These are phyloP conservation scores for Noctua fimbriata DNA, from an alignment of 2,888 invertebrate species.

Conservation along the genomic window DNA sequence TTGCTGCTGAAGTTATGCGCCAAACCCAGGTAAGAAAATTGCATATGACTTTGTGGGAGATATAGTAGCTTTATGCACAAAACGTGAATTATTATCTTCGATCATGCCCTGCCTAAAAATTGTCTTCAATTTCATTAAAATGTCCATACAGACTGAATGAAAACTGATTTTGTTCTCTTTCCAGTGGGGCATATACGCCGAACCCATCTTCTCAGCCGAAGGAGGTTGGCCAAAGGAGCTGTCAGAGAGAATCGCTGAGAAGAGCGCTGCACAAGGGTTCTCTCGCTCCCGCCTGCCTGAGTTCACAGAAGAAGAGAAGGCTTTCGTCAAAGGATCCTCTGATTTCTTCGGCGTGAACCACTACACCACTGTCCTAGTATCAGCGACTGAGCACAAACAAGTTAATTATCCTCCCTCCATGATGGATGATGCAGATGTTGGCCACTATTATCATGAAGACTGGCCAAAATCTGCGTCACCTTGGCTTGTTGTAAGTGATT, in stretches of 20 bases:
- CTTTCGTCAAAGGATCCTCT: conserved; percentile 74
- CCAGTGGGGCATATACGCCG: conserved; percentile 82
- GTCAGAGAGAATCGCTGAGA: conserved; percentile 77
- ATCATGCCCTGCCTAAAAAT: neutral
- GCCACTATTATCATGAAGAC: conserved; percentile 16
- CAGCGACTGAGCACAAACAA: conserved; percentile 61
- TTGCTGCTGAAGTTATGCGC: conserved; percentile 20
- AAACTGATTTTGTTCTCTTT: conserved; percentile 39
- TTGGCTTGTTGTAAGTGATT: conserved; percentile 33
- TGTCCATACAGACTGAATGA: neutral
- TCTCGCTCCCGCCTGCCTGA: conserved; percentile 82
- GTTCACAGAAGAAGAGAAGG: conserved; percentile 83
- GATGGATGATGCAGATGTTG: conserved; percentile 43
- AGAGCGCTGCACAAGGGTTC: conserved; percentile 84
- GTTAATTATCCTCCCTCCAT: conserved; percentile 32
- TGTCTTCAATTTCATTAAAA: neutral
- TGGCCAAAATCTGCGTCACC: conserved; percentile 43
- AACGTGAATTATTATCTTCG: neutral
- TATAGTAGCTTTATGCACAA: neutral
- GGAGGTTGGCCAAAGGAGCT: conserved; percentile 85
- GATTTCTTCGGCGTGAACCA: conserved; percentile 91
- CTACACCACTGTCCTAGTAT: conserved; percentile 88
- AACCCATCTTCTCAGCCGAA: conserved; percentile 84
- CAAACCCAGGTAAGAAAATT: conserved; percentile 60
- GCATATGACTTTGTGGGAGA: neutral